Percentiles rank a stretch among this genome's conserved stretches.
These are phyloP conservation scores for Brachionus sp. DNA, from an alignment of 1,140 invertebrate species.

Conservation along the genomic window DNA sequence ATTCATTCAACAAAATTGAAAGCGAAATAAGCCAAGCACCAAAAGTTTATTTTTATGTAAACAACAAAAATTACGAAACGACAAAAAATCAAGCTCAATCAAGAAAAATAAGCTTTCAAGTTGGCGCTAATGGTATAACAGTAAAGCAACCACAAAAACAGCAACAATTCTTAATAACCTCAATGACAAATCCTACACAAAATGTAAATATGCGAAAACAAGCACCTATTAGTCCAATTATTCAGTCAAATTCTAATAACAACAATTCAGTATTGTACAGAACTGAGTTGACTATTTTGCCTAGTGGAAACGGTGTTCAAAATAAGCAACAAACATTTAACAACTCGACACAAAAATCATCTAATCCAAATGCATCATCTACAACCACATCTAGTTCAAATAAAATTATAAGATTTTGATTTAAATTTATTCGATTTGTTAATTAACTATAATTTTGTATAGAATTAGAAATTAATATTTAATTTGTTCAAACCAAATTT, in stretches of 20 bases:
- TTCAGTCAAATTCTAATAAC: not conserved
- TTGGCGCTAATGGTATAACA: conserved; percentile 27
- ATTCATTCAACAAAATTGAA: not conserved
- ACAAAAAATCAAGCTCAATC: not conserved
- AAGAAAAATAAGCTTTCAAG: conserved; percentile 25
- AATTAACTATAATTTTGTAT: not conserved
- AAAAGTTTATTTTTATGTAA: conserved; percentile 18
- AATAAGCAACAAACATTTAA: not conserved
- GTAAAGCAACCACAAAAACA: not conserved
- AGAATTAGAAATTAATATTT: not conserved
- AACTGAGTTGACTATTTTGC: conserved; percentile 25
- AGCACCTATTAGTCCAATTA: not conserved
- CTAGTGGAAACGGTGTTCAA: not conserved
- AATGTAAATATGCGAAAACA: not conserved
- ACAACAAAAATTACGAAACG: not conserved
- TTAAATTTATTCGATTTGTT: not conserved
- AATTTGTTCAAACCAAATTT: not conserved
- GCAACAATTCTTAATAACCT: conserved; percentile 17
- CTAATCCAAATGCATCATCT: not conserved
- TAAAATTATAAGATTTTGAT: conserved; percentile 20
- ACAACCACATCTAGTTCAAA: not conserved
- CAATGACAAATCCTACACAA: not conserved
- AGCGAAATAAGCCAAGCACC: not conserved
- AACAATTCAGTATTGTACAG: not conserved
- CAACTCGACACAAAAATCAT: not conserved